phyloP scores from a whole-genome alignment of 1,140 invertebrate species.

The Lepeophtheirus salmonis region DNA sequence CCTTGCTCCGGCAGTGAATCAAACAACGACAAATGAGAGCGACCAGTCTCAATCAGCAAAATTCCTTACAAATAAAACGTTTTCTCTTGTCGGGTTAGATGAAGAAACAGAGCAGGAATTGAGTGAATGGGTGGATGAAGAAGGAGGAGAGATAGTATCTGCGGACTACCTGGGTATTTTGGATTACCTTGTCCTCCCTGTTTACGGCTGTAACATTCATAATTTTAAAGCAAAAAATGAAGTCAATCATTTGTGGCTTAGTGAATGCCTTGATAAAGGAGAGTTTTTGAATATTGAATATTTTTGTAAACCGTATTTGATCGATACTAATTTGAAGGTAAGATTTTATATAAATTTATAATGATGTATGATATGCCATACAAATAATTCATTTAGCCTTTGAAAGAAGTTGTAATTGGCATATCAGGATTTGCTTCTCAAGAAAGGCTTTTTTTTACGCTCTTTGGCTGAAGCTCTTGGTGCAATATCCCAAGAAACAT shows the following conservation, averaged over 20 bases:
- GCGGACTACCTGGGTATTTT: background rate
- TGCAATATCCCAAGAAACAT: no score
- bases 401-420: no score
- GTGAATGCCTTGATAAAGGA: no score
- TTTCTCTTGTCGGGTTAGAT: background rate
- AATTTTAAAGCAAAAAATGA: background rate
- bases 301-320: no score
- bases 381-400: no score
- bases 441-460: no score
- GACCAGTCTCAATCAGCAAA: background rate
- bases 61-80: background rate
- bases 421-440: no score
- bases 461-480: no score
- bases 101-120: background rate
- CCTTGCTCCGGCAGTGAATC: background rate
- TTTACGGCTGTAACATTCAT: background rate
- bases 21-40: background rate
- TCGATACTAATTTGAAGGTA: no score
- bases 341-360: no score
- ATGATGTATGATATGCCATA: no score
- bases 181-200: constrained; percentile 6
- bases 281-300: no score
- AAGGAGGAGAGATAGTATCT: constrained; percentile 1
- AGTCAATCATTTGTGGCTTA: background rate
- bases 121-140: constrained; percentile 9